Evolutionary conservation across 2,888 invertebrate species (phyloP).

Genomic region (Priapulus caudatus): DNA sequence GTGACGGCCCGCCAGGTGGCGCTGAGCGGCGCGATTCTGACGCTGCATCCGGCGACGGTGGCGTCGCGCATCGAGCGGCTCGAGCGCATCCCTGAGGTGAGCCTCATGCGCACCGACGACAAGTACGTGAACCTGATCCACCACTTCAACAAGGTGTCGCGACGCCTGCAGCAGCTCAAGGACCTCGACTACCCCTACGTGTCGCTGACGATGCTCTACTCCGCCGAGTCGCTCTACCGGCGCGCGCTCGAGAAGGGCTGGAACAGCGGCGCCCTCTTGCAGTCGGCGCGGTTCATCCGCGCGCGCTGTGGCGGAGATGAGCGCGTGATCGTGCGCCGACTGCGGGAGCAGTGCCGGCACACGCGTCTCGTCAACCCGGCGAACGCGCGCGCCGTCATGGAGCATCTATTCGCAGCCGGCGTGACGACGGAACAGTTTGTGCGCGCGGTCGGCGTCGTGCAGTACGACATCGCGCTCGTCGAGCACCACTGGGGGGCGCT

Average conservation of each 20-base stretch:
- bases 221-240: neutral
- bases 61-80: neutral
- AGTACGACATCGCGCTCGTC: neutral
- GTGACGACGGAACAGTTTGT: neutral
- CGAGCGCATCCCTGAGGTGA: neutral
- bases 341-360: neutral
- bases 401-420: neutral
- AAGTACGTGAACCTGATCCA: neutral
- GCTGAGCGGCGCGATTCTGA: neutral
- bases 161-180: neutral
- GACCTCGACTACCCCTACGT: neutral
- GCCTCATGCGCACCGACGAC: neutral
- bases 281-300: neutral
- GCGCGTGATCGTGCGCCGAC: neutral
- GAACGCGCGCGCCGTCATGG: neutral
- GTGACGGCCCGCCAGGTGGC: neutral
- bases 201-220: neutral
- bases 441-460: neutral
- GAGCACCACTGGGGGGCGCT: neutral
- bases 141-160: neutral
- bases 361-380: neutral
- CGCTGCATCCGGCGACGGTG: neutral
- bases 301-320: neutral
- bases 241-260: neutral
- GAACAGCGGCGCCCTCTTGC: neutral